These are phyloP conservation scores for Engraulis encrasicolus DNA, from an alignment of 2,113 vertebrate species.

Conservation along the genomic window DNA sequence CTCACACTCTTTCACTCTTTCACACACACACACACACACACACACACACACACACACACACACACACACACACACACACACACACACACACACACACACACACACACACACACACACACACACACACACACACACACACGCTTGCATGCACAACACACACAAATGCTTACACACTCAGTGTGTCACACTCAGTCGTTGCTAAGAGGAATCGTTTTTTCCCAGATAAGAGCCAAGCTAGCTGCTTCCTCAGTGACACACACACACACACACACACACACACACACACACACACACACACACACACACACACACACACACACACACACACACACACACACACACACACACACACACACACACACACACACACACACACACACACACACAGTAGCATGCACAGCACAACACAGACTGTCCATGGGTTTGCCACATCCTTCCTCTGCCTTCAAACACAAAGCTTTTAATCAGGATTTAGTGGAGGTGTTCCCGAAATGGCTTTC, in stretches of 20 bases:
- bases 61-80: no score
- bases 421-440: not conserved
- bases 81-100: no score
- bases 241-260: not conserved
- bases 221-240: not conserved
- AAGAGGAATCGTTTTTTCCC: not conserved
- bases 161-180: no score
- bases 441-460: not conserved
- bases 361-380: not conserved
- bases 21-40: no score
- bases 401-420: not conserved
- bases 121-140: no score
- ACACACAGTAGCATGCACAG: not conserved
- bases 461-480: constrained; percentile 9
- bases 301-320: not conserved
- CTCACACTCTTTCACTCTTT: no score
- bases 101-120: no score
- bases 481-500: not conserved
- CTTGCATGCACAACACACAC: no score
- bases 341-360: not conserved
- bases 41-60: no score
- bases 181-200: not conserved
- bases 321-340: not conserved
- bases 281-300: no score
- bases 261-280: no score